These are phyloP conservation scores for Gnathonemus echidnorhynchus DNA, from an alignment of 2,113 vertebrate species.

Conservation along the genomic window DNA sequence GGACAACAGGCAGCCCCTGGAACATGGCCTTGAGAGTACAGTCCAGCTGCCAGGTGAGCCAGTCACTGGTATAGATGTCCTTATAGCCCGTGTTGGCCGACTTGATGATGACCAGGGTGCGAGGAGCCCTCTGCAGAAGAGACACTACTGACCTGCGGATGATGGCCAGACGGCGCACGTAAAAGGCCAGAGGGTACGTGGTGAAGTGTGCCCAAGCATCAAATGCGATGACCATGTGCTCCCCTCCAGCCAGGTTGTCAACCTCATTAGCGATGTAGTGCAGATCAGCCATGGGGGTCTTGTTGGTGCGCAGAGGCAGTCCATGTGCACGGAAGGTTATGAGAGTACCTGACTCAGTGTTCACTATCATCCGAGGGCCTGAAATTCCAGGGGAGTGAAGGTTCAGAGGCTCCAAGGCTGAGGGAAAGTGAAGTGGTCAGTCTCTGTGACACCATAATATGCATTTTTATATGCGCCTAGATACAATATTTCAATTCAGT, in stretches of 20 bases:
- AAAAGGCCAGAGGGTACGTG: conserved; percentile 26
- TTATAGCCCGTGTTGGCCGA: conserved; percentile 36
- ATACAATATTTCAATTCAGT: too few species aligned
- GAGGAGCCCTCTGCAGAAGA: conserved; percentile 26
- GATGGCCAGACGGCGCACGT: conserved; percentile 18
- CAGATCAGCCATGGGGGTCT: conserved; percentile 23
- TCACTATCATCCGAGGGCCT: conserved; percentile 25
- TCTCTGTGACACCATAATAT: neutral
- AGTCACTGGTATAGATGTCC: conserved; percentile 35
- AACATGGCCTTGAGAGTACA: conserved; percentile 30
- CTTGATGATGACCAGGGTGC: conserved; percentile 34
- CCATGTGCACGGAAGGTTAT: conserved; percentile 37
- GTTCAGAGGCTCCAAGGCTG: conserved; percentile 31
- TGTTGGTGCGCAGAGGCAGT: conserved; percentile 25
- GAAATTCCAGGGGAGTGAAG: conserved; percentile 4
- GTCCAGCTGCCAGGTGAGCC: conserved; percentile 45
- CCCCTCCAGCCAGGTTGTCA: conserved; percentile 31
- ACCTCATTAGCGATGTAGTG: conserved; percentile 40
- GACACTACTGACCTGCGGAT: conserved; percentile 19
- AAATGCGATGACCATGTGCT: conserved; percentile 30
- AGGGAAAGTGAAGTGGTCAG: neutral
- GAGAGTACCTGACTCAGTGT: conserved; percentile 14
- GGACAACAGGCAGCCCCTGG: conserved; percentile 31
- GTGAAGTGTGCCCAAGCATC: conserved; percentile 38
- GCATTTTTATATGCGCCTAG: too few species aligned